Evolutionary conservation across 2,113 vertebrate genomes (phyloP), one percentile per base, ranked within the genome.

Genomic region (Pardalotus punctatus): DNA sequence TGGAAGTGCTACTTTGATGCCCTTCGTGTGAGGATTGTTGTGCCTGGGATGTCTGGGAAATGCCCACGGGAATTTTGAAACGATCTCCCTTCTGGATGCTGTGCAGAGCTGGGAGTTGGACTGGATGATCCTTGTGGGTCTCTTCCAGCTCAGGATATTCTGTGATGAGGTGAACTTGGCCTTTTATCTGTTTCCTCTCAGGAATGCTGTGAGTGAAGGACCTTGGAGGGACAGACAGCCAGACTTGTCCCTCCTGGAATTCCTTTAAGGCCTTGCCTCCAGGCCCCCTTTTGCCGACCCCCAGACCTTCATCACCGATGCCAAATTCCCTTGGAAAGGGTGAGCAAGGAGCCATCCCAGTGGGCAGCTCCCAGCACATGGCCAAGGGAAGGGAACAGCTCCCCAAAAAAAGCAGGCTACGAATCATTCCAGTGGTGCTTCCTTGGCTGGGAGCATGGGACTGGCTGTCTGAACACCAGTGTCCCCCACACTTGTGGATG

Each of bases 401-500:
- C 48, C 51, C 62, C 15, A 0, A 10, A n/a, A 74, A 61, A 66
- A 65, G 3, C 35, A 23, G 40, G 13, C 6, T 15, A 3, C 57
- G 17, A 64, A 48, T 64, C 72, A 48, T 23, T 43, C 38, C 43
- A 14, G 47, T 1, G 70, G 8, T 5, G 1, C 24, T 61, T 78
- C 88, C 80, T 53, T 48, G 56, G 74, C 81, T 76, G 53, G 0
- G 1, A 79, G 73, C 40, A 0, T 0, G 25, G 82, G 12, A 19
- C 25, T 2, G 36, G 8, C 8, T 27, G 62, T 1, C 66, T 12
- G 29, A n/a, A 33, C 43, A 45, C 42, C 82, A 20, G 25, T 0
- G 8, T 23, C 48, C 43, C 2, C n/a, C 31, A 1, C 16, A 0
- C 12, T 22, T 6, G 11, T 1, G 24, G 65, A 21, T 12, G 36